phyloP scores from a whole-genome alignment of 1,140 invertebrate genomes.

The Sycophila sp. region DNA sequence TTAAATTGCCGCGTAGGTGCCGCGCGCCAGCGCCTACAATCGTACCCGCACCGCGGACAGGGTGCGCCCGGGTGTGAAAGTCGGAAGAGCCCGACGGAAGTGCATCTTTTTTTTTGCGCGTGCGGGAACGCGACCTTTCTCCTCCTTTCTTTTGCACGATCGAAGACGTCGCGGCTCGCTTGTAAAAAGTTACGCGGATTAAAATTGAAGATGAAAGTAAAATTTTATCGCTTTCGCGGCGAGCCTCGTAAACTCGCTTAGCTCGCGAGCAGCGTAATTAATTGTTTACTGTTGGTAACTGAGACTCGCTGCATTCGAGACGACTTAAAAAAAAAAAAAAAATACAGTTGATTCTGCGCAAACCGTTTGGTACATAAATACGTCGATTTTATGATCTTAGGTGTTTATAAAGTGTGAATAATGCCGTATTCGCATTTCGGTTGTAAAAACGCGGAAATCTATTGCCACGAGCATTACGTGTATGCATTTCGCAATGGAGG shows the following conservation, averaged over 20 bases:
- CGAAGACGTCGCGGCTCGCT: too few species aligned
- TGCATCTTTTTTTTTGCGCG: neutral
- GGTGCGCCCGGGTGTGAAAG: constrained; percentile 61
- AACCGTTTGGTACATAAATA: neutral
- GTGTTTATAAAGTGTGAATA: neutral
- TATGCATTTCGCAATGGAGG: neutral
- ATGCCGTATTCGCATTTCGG: too few species aligned
- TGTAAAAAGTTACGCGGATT: too few species aligned
- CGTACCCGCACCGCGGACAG: constrained; percentile 29
- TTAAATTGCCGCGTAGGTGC: constrained; percentile 63
- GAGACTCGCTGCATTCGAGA: too few species aligned
- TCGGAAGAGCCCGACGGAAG: constrained; percentile 61
- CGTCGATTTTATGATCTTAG: neutral
- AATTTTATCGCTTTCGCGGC: too few species aligned
- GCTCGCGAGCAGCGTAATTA: too few species aligned
- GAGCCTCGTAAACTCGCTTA: too few species aligned
- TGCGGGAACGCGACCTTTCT: neutral
- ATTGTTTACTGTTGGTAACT: too few species aligned
- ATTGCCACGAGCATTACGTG: neutral
- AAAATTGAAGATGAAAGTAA: too few species aligned
- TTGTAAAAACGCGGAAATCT: neutral
- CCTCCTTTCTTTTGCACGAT: too few species aligned
- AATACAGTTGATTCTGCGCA: too few species aligned
- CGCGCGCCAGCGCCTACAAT: constrained; percentile 9
- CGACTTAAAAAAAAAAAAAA: too few species aligned